A percentile compares a stretch with the other conserved stretches of the same genome.
phyloP scores from a whole-genome alignment of 2,888 invertebrate genomes.

The Cryptophagus acutangulus region DNA sequence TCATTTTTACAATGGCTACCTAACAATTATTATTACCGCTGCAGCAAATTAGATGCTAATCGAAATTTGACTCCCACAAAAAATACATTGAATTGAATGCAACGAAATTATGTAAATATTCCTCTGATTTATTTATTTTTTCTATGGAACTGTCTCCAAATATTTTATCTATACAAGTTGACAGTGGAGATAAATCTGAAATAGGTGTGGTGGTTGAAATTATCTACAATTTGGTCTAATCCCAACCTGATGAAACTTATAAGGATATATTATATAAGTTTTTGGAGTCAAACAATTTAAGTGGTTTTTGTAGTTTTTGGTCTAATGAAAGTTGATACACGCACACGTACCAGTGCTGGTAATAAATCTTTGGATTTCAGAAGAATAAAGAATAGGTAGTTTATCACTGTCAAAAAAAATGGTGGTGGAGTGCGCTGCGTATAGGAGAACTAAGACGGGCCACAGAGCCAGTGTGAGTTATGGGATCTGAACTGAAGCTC shows the following conservation, averaged over 20 bases:
- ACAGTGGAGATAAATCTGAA: too few relatives aligned
- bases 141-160: too few relatives aligned
- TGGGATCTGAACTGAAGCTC: slow-evolving; percentile 30
- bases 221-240: too few relatives aligned
- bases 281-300: slow-evolving; percentile 27
- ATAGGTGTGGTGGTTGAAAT: too few relatives aligned
- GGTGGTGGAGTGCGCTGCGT: slow-evolving; percentile 26
- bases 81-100: too few relatives aligned
- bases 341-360: slow-evolving; percentile 19
- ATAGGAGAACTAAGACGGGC: slow-evolving; percentile 27
- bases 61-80: too few relatives aligned
- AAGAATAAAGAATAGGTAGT: slow-evolving; percentile 32
- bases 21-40: too few relatives aligned
- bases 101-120: too few relatives aligned
- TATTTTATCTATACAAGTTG: too few relatives aligned
- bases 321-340: slow-evolving; percentile 31
- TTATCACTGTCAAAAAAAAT: slow-evolving; percentile 31
- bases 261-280: slow-evolving; percentile 8
- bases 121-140: too few relatives aligned
- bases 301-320: slow-evolving; percentile 29
- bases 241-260: slow-evolving; percentile 5
- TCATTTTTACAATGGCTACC: too few relatives aligned
- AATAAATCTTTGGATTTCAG: slow-evolving; percentile 15
- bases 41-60: too few relatives aligned
- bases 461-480: slow-evolving; percentile 26